These are phyloP conservation scores for Corvus cornix DNA, from an alignment of 2,113 vertebrate genomes.

Conservation along the genomic window DNA sequence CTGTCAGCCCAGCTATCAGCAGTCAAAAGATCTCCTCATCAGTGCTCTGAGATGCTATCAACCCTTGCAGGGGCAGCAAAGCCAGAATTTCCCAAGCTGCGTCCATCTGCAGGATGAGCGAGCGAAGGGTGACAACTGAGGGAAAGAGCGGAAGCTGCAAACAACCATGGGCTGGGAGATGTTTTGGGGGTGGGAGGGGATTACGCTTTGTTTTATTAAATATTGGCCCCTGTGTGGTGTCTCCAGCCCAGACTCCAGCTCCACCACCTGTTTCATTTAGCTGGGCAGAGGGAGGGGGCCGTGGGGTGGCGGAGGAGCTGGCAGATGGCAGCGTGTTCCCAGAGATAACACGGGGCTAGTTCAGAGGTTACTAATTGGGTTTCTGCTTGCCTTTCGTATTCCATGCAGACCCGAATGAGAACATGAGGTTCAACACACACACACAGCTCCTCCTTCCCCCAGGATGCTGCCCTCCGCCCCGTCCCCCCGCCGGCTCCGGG, in stretches of 20 bases:
- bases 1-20: background rate
- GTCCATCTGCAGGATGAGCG: rapidly evolving
- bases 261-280: background rate
- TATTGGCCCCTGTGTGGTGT: background rate
- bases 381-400: constrained; percentile 59
- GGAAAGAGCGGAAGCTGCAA: background rate
- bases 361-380: constrained; percentile 72
- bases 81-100: rapidly evolving
- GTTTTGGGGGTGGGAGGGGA: background rate
- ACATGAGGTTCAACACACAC: background rate
- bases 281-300: background rate
- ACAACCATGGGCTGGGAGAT: background rate
- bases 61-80: background rate
- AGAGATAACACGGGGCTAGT: constrained; percentile 45
- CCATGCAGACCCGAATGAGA: constrained; percentile 5
- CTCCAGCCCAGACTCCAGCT: background rate
- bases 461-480: background rate
- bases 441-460: background rate
- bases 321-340: constrained; percentile 44
- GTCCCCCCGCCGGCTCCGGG: rapidly evolving
- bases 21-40: background rate
- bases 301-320: rapidly evolving
- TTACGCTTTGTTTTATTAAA: background rate
- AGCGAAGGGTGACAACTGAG: rapidly evolving
- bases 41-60: background rate